Conservation (phyloP, 2,113 vertebrate genomes). For the Hippocampus guttulatus region DNA sequence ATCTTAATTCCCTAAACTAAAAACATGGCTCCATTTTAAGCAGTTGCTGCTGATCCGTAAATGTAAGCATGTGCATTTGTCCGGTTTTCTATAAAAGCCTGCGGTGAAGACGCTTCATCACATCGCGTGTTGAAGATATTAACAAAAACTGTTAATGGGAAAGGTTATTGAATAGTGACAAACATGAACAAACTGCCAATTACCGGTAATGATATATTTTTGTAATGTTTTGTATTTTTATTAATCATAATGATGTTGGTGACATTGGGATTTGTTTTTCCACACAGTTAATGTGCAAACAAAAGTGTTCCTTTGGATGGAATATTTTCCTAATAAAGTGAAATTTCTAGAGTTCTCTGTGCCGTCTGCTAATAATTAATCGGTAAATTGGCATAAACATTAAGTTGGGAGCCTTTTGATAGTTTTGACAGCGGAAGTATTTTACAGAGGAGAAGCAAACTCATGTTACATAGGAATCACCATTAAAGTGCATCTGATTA, state of each 20-base stretch:
- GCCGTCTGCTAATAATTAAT: neutral
- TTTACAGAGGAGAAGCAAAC: neutral
- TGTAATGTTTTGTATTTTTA: neutral
- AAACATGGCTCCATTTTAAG: too few relatives aligned
- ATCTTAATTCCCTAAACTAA: too few relatives aligned
- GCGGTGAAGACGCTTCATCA: neutral
- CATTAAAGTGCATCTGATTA: too few relatives aligned
- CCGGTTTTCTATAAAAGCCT: neutral
- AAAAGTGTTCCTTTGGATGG: constrained; percentile 12
- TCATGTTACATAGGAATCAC: too few relatives aligned
- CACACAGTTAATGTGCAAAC: constrained; percentile 1
- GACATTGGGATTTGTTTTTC: constrained; percentile 10
- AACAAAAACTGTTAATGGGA: neutral
- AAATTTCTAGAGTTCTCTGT: constrained; percentile 17
- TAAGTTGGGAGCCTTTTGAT: neutral
- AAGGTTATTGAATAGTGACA: neutral
- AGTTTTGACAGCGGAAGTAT: neutral
- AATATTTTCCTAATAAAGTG: constrained; percentile 45
- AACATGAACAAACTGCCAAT: constrained; percentile 18
- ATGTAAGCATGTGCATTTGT: neutral
- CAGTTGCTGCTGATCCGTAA: too few relatives aligned
- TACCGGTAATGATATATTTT: neutral
- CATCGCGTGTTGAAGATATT: neutral
- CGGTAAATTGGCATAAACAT: neutral
- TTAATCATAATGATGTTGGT: constrained; percentile 7